These are phyloP conservation scores for Drosophila stalkeri DNA, from an alignment of 2,888 invertebrate species.

Conservation along the genomic window DNA sequence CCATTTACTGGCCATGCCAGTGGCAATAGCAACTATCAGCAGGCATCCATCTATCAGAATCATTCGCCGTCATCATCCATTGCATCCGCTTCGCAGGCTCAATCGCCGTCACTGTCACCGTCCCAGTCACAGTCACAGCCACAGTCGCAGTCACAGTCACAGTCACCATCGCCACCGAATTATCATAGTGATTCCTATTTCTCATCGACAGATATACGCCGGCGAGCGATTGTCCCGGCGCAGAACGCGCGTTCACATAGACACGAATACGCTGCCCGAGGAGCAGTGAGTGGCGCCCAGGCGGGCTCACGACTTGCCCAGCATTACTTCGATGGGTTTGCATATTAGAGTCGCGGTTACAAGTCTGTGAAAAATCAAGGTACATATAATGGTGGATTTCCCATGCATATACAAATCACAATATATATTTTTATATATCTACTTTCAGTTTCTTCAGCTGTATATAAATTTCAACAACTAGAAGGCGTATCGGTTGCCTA, in stretches of 20 bases:
- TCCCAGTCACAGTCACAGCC: constrained; percentile 33
- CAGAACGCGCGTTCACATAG: constrained; percentile 74
- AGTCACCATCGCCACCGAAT: constrained; percentile 64
- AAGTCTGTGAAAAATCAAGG: constrained; percentile 49
- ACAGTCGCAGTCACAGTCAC: constrained; percentile 24
- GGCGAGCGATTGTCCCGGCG: constrained; percentile 81
- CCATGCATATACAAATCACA: neutral
- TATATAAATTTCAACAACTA: constrained; percentile 66
- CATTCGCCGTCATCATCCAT: constrained; percentile 66
- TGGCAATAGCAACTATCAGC: constrained; percentile 59
- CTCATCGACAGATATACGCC: constrained; percentile 85
- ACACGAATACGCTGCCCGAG: constrained; percentile 78
- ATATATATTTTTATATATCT: neutral
- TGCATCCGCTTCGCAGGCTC: constrained; percentile 59
- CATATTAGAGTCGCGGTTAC: constrained; percentile 71
- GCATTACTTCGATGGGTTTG: constrained; percentile 83
- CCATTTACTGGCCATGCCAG: constrained; percentile 68
- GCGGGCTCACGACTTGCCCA: constrained; percentile 76
- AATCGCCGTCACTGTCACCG: constrained; percentile 36
- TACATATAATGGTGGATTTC: neutral
- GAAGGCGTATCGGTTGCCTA: constrained; percentile 39
- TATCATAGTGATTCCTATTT: constrained; percentile 84
- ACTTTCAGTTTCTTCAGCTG: constrained; percentile 74
- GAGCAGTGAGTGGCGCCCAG: constrained; percentile 49
- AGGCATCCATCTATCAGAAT: constrained; percentile 57